Evolutionary conservation across 2,888 invertebrate genomes (phyloP).

Genomic region (Autographa gamma): DNA sequence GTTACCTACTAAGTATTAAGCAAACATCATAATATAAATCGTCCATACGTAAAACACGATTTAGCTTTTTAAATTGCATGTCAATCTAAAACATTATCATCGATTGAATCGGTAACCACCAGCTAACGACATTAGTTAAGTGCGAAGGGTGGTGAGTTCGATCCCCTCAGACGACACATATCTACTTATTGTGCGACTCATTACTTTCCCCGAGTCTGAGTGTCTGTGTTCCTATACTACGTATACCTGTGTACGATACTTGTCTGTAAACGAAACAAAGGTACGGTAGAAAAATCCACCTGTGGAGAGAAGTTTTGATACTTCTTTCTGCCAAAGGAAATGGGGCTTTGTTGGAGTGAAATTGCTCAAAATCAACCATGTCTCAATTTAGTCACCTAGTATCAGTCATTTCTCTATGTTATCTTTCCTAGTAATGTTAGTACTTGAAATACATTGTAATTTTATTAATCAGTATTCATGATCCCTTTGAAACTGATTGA

Average conservation of each 20-base stretch:
- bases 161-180: background rate
- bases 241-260: background rate
- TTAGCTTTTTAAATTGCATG: too few species aligned
- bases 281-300: background rate
- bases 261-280: slow-evolving; percentile 4
- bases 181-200: background rate
- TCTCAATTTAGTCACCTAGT: background rate
- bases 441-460: background rate
- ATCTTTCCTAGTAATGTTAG: too few species aligned
- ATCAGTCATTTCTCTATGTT: background rate
- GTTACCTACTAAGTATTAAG: too few species aligned
- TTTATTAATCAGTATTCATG: background rate
- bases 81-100: background rate
- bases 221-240: background rate
- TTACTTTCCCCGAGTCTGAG: background rate
- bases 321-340: background rate
- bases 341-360: too few species aligned
- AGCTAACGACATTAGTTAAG: background rate
- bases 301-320: background rate
- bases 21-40: too few species aligned
- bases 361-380: background rate
- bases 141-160: background rate
- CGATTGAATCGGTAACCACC: background rate
- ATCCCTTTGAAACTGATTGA: too few species aligned
- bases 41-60: too few species aligned